These are phyloP conservation scores for Carabus problematicus DNA, from an alignment of 2,888 invertebrate genomes.

Conservation along the genomic window DNA sequence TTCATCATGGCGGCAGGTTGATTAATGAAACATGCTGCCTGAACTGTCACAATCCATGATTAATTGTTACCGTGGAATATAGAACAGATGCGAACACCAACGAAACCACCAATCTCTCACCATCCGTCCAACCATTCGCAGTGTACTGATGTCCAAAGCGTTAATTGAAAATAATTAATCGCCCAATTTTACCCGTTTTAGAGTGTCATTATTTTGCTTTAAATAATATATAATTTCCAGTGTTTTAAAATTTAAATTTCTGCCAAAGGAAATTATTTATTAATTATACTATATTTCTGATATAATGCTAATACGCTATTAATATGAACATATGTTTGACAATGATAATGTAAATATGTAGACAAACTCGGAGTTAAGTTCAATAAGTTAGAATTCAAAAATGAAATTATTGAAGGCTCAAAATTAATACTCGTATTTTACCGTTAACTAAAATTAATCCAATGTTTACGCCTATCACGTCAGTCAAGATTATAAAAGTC, in stretches of 20 bases:
- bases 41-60: conserved; percentile 35
- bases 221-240: too few relatives aligned
- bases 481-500: conserved; percentile 25
- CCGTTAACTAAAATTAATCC: neutral
- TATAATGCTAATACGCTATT: too few relatives aligned
- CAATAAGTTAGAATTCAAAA: too few relatives aligned
- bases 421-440: too few relatives aligned
- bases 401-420: too few relatives aligned
- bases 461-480: conserved; percentile 11
- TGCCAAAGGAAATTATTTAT: too few relatives aligned
- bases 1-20: conserved; percentile 34
- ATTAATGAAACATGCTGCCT: conserved; percentile 31
- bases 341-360: too few relatives aligned
- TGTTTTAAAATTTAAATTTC: too few relatives aligned
- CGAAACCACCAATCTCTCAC: neutral
- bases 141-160: conserved; percentile 16
- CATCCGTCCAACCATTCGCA: neutral
- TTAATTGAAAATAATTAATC: conserved; percentile 35
- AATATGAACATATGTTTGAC: too few relatives aligned
- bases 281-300: conserved; percentile 3
- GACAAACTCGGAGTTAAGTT: too few relatives aligned
- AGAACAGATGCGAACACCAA: conserved; percentile 20
- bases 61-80: conserved; percentile 30
- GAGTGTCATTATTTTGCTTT: too few relatives aligned
- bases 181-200: conserved; percentile 14